A percentile compares a stretch with the other conserved stretches of the same genome.
Conservation (phyloP, 2,888 invertebrate genomes). For the Dusona sp. region DNA sequence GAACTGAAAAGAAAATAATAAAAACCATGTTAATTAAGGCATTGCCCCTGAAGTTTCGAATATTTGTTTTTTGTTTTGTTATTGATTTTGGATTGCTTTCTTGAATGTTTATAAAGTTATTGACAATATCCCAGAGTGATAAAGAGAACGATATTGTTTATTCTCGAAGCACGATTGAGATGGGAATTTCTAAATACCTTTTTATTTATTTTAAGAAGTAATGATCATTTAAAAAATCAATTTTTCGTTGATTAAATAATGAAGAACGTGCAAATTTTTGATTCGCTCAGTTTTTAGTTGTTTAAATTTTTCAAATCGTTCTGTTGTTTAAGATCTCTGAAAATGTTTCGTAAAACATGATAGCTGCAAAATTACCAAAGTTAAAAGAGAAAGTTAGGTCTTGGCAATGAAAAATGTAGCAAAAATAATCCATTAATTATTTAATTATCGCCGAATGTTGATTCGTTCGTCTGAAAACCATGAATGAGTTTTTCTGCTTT, state of each 20-base stretch:
- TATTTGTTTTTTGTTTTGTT: neutral
- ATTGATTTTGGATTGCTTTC: neutral
- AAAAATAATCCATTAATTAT: neutral
- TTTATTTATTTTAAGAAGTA: neutral
- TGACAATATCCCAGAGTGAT: neutral
- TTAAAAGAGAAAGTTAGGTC: neutral
- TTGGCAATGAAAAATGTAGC: neutral
- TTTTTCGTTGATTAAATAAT: neutral
- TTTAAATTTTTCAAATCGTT: neutral
- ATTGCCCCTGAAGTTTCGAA: neutral
- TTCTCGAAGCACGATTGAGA: too few relatives aligned
- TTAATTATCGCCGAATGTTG: neutral
- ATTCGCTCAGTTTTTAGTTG: neutral
- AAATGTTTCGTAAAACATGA: neutral
- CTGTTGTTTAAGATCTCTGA: neutral
- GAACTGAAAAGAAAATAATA: neutral
- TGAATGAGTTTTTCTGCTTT: neutral
- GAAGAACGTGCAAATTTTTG: neutral
- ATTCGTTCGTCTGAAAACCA: neutral
- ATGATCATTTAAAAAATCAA: neutral
- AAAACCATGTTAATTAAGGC: neutral
- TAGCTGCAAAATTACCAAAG: neutral
- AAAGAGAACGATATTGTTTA: neutral
- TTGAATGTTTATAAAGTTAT: neutral
- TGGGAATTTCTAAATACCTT: too few relatives aligned